phyloP scores from a whole-genome alignment of 30 jellyfish, hydroid and myxozoan genomes.

The Aurelia sp. region DNA sequence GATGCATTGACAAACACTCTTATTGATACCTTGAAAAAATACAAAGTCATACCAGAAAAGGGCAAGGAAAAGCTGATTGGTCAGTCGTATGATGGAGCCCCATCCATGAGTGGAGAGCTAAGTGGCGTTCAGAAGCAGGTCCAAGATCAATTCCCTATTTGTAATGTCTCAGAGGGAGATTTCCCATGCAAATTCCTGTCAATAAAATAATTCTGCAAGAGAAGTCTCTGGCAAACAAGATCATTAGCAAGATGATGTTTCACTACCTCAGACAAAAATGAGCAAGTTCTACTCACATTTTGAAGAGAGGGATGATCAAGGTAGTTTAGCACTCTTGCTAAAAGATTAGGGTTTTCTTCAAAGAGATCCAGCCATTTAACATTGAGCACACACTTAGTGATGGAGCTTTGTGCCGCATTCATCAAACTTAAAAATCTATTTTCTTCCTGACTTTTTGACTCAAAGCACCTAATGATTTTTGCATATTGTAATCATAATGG shows the following conservation, averaged over 20 bases:
- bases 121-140: too few species aligned
- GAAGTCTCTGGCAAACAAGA: slow-evolving; percentile 7
- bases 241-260: not conserved
- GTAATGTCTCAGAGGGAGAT: not conserved
- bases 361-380: not conserved
- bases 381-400: not conserved
- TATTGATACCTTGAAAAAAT: too few species aligned
- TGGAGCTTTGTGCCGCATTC: not conserved
- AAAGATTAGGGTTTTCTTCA: not conserved
- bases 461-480: slow-evolving; percentile 4
- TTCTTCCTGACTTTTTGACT: not conserved
- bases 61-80: too few species aligned
- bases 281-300: too few species aligned
- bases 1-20: too few species aligned
- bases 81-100: too few species aligned
- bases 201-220: not conserved
- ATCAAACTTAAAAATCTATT: slow-evolving; percentile 3
- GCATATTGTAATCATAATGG: not conserved
- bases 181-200: slow-evolving; percentile 19
- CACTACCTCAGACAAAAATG: too few species aligned
- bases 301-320: too few species aligned
- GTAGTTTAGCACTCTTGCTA: too few species aligned
- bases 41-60: too few species aligned
- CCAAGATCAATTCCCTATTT: too few species aligned
- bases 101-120: too few species aligned